These are phyloP conservation scores for Apis laboriosa DNA, from an alignment of 1,140 invertebrate genomes.

Conservation along the genomic window DNA sequence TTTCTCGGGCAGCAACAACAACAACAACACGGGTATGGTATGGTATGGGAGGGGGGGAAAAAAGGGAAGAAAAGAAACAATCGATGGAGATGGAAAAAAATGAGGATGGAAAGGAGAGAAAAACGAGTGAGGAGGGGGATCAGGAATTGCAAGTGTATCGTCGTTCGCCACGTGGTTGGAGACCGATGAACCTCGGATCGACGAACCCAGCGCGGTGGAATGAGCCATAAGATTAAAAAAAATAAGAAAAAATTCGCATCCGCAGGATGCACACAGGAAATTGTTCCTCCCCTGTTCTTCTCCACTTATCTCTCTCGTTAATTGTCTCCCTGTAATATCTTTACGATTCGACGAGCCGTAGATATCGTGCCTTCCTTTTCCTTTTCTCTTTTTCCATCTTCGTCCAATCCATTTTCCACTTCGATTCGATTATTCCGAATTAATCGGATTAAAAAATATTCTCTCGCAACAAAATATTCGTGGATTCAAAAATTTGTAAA, in stretches of 20 bases:
- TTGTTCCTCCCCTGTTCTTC: too few relatives aligned
- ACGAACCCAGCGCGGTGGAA: background rate
- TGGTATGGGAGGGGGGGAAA: background rate
- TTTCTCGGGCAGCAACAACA: constrained; percentile 5
- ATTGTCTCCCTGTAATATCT: background rate
- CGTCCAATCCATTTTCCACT: too few relatives aligned
- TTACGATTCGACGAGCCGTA: too few relatives aligned
- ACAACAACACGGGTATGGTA: background rate
- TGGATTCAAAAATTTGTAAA: too few relatives aligned
- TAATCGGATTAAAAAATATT: too few relatives aligned
- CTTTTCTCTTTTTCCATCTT: too few relatives aligned
- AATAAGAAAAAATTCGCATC: background rate
- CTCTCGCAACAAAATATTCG: too few relatives aligned
- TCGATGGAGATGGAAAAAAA: constrained; percentile 10
- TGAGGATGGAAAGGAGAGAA: background rate
- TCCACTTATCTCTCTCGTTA: background rate
- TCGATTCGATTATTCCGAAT: too few relatives aligned
- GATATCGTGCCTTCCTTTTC: too few relatives aligned
- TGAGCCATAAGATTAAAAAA: constrained; percentile 12
- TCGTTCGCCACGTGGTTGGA: too few relatives aligned
- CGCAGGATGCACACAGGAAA: background rate
- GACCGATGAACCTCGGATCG: background rate
- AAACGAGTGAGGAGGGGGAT: background rate
- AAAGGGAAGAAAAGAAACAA: constrained; percentile 13
- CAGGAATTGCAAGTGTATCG: constrained; percentile 6